Conservation (phyloP, 2,113 vertebrate genomes). For the Gobiocypris rarus region DNA sequence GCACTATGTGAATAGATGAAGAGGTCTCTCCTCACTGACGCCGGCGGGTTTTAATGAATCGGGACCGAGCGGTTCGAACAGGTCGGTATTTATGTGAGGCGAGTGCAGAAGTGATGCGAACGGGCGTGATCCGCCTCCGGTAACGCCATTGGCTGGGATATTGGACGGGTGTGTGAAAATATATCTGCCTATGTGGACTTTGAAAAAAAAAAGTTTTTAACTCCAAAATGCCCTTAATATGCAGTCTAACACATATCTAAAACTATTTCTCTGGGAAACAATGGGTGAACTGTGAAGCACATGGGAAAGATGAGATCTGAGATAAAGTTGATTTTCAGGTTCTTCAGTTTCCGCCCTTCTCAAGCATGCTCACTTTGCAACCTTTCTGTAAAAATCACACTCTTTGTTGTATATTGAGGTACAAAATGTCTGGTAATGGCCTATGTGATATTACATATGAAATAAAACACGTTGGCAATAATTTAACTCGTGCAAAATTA, state of each 20-base stretch:
- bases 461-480: background rate
- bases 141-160: slow-evolving; percentile 63
- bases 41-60: slow-evolving; percentile 33
- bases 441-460: too few relatives aligned
- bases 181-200: slow-evolving; percentile 56
- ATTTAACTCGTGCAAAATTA: background rate
- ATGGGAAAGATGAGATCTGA: background rate
- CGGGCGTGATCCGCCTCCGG: slow-evolving; percentile 62
- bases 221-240: background rate
- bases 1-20: slow-evolving; percentile 8
- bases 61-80: slow-evolving; percentile 21
- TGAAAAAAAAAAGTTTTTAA: background rate
- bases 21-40: background rate
- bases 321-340: slow-evolving; percentile 58
- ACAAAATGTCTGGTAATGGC: background rate
- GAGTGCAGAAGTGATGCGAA: slow-evolving; percentile 54
- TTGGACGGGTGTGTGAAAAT: slow-evolving; percentile 53
- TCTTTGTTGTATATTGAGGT: background rate
- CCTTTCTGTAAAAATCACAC: background rate
- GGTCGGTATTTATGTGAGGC: slow-evolving; percentile 65
- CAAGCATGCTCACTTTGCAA: background rate
- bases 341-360: background rate
- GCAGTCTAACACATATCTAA: background rate
- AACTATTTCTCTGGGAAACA: background rate
- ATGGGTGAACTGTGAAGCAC: too few relatives aligned